phyloP scores from a whole-genome alignment of 2,113 vertebrate genomes.

The Edolisoma coerulescens region DNA sequence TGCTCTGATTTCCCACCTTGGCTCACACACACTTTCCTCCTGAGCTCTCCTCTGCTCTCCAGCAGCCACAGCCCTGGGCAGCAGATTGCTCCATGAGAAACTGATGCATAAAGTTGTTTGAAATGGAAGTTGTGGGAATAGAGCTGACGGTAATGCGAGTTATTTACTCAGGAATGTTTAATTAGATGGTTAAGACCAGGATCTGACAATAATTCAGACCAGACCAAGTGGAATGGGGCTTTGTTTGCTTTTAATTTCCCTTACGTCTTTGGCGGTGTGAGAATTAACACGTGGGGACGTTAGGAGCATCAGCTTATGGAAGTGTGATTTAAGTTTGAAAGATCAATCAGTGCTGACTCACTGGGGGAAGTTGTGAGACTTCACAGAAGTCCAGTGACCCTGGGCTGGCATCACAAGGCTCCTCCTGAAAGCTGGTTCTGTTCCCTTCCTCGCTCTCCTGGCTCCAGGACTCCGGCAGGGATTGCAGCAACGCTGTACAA shows the following conservation, averaged over 20 bases:
- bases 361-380: neutral
- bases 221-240: neutral
- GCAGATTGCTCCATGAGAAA: neutral
- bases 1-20: neutral
- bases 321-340: neutral
- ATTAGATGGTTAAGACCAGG: neutral
- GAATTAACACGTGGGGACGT: neutral
- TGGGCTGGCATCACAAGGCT: neutral
- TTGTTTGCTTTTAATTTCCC: neutral
- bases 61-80: neutral
- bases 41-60: neutral
- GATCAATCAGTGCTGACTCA: neutral
- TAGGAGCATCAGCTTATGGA: neutral
- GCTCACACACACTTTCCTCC: neutral
- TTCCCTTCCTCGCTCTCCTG: neutral
- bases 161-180: neutral
- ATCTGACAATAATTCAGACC: neutral
- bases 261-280: neutral
- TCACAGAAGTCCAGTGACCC: neutral
- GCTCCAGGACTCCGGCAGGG: neutral
- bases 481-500: neutral
- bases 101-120: neutral
- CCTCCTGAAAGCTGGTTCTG: neutral
- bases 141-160: neutral
- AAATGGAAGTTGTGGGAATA: slow-evolving; percentile 2